These are phyloP conservation scores for Drosophila sp. DNA, from an alignment of 1,140 invertebrate species.

Conservation along the genomic window DNA sequence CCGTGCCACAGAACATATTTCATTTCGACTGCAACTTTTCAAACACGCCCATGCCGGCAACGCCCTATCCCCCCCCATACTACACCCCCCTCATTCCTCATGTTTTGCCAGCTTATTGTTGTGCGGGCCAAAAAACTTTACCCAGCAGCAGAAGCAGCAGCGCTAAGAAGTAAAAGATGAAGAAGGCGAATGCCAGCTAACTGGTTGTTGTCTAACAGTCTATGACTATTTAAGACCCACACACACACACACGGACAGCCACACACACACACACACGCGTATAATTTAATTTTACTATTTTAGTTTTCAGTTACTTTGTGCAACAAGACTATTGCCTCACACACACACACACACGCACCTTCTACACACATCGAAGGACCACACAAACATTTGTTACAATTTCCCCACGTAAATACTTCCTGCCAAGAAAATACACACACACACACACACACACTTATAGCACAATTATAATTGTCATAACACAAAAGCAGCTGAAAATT, in stretches of 20 bases:
- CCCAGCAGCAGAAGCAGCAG: slow-evolving; percentile 30
- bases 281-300: slow-evolving; percentile 78
- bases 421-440: slow-evolving; percentile 61
- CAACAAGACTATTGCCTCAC: slow-evolving; percentile 54
- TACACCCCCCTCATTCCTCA: not conserved
- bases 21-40: slow-evolving; percentile 76
- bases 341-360: slow-evolving; percentile 2
- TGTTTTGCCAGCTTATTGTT: slow-evolving; percentile 9
- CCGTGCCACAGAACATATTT: slow-evolving; percentile 77
- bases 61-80: slow-evolving; percentile 18
- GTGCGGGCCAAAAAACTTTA: slow-evolving; percentile 59
- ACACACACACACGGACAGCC: slow-evolving; percentile 18
- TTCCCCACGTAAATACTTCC: slow-evolving; percentile 77
- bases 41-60: slow-evolving; percentile 60
- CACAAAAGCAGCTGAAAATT: slow-evolving; percentile 79
- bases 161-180: slow-evolving; percentile 9
- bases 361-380: slow-evolving; percentile 45
- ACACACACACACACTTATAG: slow-evolving; percentile 28
- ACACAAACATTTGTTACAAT: slow-evolving; percentile 76
- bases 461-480: slow-evolving; percentile 80
- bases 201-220: slow-evolving; percentile 79
- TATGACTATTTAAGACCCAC: slow-evolving; percentile 71
- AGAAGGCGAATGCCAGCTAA: slow-evolving; percentile 31
- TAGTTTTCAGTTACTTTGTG: slow-evolving; percentile 70
- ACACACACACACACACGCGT: slow-evolving; percentile 18